These are phyloP conservation scores for Bursaphelenchus mucronatus DNA, from an alignment of 1,140 invertebrate species.

Conservation along the genomic window DNA sequence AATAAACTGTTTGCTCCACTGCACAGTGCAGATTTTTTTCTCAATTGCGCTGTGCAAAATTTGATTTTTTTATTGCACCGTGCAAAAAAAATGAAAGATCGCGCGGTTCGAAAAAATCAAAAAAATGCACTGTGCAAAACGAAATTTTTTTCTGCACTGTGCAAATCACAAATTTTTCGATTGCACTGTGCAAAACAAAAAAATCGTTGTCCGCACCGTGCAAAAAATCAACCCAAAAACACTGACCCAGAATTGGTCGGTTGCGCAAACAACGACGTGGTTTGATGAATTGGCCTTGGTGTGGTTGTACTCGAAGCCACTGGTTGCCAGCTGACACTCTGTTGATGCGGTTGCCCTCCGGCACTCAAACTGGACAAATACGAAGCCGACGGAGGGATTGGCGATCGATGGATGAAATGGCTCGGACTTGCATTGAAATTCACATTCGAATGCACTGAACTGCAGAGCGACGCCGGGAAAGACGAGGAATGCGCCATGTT, in stretches of 20 bases:
- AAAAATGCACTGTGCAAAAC: neutral
- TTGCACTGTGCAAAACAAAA: too few relatives aligned
- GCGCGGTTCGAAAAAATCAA: neutral
- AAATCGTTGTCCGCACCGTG: too few relatives aligned
- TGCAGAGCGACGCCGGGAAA: slow-evolving; percentile 53
- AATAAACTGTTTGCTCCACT: too few relatives aligned
- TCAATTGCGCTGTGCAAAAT: neutral
- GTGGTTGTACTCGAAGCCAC: slow-evolving; percentile 28
- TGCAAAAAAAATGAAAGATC: slow-evolving; percentile 1
- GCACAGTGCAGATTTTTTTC: too few relatives aligned
- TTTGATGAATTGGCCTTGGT: slow-evolving; percentile 31
- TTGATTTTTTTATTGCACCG: neutral
- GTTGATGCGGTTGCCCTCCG: slow-evolving; percentile 14
- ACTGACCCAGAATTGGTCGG: slow-evolving; percentile 13
- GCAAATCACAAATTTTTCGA: too few relatives aligned
- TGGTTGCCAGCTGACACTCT: slow-evolving; percentile 33
- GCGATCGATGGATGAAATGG: slow-evolving; percentile 4
- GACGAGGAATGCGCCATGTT: slow-evolving; percentile 58
- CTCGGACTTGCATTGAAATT: neutral
- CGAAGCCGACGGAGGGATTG: slow-evolving; percentile 52
- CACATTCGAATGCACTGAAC: neutral
- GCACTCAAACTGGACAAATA: slow-evolving; percentile 53
- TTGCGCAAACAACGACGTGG: slow-evolving; percentile 26
- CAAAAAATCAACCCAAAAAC: slow-evolving; percentile 12
- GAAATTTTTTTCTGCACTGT: slow-evolving; percentile 1